Base-by-base conservation (phyloP, 2,113 vertebrate species). In the Coptodon rendalli region DNA sequence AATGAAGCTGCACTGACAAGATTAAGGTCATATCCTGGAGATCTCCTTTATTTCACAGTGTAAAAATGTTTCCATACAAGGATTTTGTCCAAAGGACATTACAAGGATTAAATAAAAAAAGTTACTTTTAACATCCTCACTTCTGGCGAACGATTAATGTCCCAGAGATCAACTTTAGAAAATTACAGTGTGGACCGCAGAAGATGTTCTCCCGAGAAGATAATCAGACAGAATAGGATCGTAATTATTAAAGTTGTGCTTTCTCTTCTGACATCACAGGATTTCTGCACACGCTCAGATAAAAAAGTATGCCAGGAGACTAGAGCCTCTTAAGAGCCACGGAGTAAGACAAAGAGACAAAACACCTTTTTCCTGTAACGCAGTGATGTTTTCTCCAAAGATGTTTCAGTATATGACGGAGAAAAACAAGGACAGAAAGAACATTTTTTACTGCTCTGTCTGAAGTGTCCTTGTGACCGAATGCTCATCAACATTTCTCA, bases 171-270 rank as follows among this genome's bases (percentile, higher is more conserved):
- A 84, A 59, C 80, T 82, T 81, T 14, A 31, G 36, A 87, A 82
- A 83, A 79, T 85, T 78, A 78, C 59, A 59, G 86, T 63, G 11
- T 38, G 13, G 14, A 85, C 10, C 34, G 14, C 17, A 61, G 31
- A 71, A 89, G 87, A 89, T 87, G 80, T 90, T 86, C 63, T 81
- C 38, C 57, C 36, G 19, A 78, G 82, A 83, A 85, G 82, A 86
- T 89, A 89, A 89, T 50, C 82, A 63, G 31, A 57, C 34, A 0
- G 53, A 86, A 81, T 24, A 22, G 59, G 83, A 87, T 66, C 1
- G 3, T 82, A 89, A 93, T 92, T 82, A 89, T 93, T 92, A 86
- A 89, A 83, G 76, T 90, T 61, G 83, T 76, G 68, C 73, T 90
- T 90, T 84, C 56, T 80, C 11, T 29, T 57, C 87, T 88, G 79